Evolutionary conservation across 1,140 invertebrate genomes (phyloP), one percentile per base, ranked within the genome.

Genomic region (Eurosta solidaginis): DNA sequence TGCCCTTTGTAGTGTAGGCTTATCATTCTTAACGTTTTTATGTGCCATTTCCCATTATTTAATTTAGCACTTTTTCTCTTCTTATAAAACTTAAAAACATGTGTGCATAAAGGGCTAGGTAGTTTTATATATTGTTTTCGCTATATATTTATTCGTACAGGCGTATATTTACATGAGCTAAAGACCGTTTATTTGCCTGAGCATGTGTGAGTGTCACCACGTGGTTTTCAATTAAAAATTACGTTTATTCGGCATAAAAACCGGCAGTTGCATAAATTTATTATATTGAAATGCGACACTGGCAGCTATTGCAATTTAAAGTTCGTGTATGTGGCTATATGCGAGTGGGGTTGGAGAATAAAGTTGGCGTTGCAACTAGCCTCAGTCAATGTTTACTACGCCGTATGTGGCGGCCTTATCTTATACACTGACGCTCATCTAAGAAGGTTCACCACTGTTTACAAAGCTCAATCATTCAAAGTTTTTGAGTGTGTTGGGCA

Each of bases 191-290:
- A 49, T 49, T 10, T 54, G 50, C 10, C 2, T 7, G 50, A 4
- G 50, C 25, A 25, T 54, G 20, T 20, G 22, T 2, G 20, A 10
- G 50, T 54, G n/a, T 6, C 17, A 33, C 59, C 3, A 33, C 59
- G 59, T 68, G 59, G 59, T 68, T 68, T 68, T 68, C 59, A 68
- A 42, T 68, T 68, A 68, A 68, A 68, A 68, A 68, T 68, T 68
- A 68, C 59, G 59, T 40, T 68, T 68, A 68, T 68, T 68, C 59
- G 59, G 59, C 59, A 68, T 68, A 68, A 68, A 68, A 68, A 40
- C 36, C 33, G 33, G 59, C 59, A 68, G 59, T 40, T 40, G 59
- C 59, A 68, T 33, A 68, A 36, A 68, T 68, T 68, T 68, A 68
- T 68, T 68, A 68, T 40, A 68, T n/a, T 36, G 59, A 68, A 17